Conservation (phyloP, 1,140 invertebrate genomes). For the Lycorma delicatula region DNA sequence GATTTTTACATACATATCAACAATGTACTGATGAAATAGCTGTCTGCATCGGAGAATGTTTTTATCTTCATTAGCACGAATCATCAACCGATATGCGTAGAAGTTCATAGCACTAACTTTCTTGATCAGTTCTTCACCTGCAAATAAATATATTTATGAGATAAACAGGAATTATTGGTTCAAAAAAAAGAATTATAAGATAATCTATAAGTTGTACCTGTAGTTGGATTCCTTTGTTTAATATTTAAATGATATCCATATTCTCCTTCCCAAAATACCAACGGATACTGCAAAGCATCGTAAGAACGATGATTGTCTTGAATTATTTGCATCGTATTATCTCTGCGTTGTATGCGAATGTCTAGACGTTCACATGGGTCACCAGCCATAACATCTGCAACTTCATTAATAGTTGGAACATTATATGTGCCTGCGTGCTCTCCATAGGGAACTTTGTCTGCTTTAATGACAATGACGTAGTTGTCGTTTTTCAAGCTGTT, state of each 20-base stretch:
- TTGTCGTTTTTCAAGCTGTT: too few species aligned
- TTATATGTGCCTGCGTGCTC: slow-evolving; percentile 27
- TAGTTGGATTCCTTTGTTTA: slow-evolving; percentile 32
- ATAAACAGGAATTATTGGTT: too few species aligned
- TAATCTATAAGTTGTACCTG: too few species aligned
- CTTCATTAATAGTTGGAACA: slow-evolving; percentile 28
- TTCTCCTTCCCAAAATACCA: slow-evolving; percentile 37
- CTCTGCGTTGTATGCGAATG: not conserved
- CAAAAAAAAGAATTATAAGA: too few species aligned
- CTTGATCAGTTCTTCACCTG: slow-evolving; percentile 21
- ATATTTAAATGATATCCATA: slow-evolving; percentile 35
- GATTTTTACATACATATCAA: slow-evolving; percentile 44
- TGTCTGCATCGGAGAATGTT: slow-evolving; percentile 30
- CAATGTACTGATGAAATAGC: slow-evolving; percentile 37
- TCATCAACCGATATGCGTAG: slow-evolving; percentile 33
- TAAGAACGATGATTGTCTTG: slow-evolving; percentile 18
- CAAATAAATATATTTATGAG: too few species aligned
- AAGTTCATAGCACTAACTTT: slow-evolving; percentile 29
- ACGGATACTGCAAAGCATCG: not conserved
- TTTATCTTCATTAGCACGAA: slow-evolving; percentile 28
- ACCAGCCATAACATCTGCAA: slow-evolving; percentile 27
- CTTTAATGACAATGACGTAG: slow-evolving; percentile 17
- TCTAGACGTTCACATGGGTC: slow-evolving; percentile 10
- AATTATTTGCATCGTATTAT: slow-evolving; percentile 16
- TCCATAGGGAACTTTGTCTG: slow-evolving; percentile 25